Conservation (phyloP, 2,888 invertebrate species). For the Bugulina stolonifera region DNA sequence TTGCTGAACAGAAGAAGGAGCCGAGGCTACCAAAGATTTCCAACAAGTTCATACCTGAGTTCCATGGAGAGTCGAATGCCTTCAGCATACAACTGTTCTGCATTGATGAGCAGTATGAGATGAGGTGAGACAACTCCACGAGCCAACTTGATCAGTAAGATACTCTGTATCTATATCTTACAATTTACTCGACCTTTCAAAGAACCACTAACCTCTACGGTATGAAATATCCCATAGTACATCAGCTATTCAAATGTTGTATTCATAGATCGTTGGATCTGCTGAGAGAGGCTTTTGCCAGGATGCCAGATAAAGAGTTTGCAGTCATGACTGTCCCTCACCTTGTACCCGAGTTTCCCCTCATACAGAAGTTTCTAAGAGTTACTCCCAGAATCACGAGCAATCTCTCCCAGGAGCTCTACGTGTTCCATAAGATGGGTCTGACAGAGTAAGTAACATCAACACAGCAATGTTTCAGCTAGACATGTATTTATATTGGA, state of each 20-base stretch:
- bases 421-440: slow-evolving; percentile 50
- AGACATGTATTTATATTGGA: too few species aligned
- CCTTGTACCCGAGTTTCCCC: slow-evolving; percentile 53
- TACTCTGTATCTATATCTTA: too few species aligned
- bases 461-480: not conserved
- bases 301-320: slow-evolving; percentile 48
- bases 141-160: too few species aligned
- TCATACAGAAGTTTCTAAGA: slow-evolving; percentile 51
- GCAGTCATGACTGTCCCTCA: slow-evolving; percentile 51
- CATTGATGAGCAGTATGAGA: slow-evolving; percentile 52
- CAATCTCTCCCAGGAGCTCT: slow-evolving; percentile 51
- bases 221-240: too few species aligned
- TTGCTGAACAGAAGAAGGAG: slow-evolving; percentile 5
- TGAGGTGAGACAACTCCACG: slow-evolving; percentile 41
- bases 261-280: slow-evolving; percentile 53
- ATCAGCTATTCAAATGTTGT: too few species aligned
- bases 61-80: slow-evolving; percentile 41
- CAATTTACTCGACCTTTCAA: too few species aligned
- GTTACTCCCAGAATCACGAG: slow-evolving; percentile 49
- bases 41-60: not conserved
- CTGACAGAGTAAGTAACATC: slow-evolving; percentile 42
- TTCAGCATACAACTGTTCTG: slow-evolving; percentile 53
- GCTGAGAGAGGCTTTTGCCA: slow-evolving; percentile 47
- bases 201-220: too few species aligned
- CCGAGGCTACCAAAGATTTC: not conserved